phyloP scores from a whole-genome alignment of 2,797 vertebrate species.

The Netta rufina region DNA sequence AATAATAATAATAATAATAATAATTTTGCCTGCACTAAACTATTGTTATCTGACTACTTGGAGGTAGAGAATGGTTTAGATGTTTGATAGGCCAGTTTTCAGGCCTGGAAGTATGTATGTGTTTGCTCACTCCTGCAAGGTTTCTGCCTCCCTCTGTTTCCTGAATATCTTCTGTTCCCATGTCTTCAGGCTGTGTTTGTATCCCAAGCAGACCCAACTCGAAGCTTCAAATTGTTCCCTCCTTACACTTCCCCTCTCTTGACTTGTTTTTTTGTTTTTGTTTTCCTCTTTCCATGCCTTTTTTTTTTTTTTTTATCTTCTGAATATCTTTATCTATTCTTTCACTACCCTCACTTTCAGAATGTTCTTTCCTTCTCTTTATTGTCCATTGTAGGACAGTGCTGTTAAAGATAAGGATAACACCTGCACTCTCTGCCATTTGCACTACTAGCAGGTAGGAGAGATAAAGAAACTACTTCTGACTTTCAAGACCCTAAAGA shows the following conservation, averaged over 20 bases:
- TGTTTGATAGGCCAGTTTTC: no score
- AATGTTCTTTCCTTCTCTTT: background rate
- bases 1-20: background rate
- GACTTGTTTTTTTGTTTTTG: background rate
- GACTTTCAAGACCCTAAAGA: background rate
- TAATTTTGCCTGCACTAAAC: background rate
- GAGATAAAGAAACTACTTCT: constrained; percentile 35
- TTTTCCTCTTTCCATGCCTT: background rate
- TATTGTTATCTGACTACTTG: background rate
- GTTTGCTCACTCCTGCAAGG: background rate
- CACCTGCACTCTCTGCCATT: constrained; percentile 28
- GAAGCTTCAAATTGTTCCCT: background rate
- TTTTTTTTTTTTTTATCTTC: background rate
- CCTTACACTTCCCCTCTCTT: background rate
- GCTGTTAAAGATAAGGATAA: background rate
- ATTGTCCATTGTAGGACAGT: background rate
- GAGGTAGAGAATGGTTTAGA: background rate
- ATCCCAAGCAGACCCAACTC: background rate
- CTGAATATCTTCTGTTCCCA: background rate
- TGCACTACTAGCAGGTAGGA: constrained; percentile 3
- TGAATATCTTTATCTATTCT: background rate
- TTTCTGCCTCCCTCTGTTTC: background rate
- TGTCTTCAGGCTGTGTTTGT: background rate
- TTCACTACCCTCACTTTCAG: background rate
- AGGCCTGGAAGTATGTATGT: background rate